Conservation (phyloP, 2,113 vertebrate species). For the Nyctibius bracteatus region DNA sequence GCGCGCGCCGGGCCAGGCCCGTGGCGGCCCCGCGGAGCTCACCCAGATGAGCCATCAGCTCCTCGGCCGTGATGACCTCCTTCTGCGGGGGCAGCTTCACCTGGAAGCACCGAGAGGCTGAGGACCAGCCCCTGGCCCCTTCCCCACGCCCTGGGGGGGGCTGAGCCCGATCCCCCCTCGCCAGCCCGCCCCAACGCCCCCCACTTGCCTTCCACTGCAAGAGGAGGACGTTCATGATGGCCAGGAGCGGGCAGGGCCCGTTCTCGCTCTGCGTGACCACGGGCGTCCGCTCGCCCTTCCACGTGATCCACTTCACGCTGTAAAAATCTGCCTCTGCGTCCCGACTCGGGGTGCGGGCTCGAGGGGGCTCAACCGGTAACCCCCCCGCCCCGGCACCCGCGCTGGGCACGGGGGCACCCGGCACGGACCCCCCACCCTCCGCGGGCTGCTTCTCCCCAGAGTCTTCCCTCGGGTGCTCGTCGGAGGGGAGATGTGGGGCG, state of each 20-base stretch:
- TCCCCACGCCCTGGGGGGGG: rapidly evolving
- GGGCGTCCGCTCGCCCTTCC: slow-evolving; percentile 89
- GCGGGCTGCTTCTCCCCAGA: rapidly evolving
- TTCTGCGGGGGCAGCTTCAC: slow-evolving; percentile 88
- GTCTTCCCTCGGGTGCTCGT: rapidly evolving
- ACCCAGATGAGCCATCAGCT: slow-evolving; percentile 93
- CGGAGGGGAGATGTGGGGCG: rapidly evolving
- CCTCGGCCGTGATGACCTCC: slow-evolving; percentile 87
- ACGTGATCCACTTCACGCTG: slow-evolving; percentile 92
- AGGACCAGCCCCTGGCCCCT: rapidly evolving
- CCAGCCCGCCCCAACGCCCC: rapidly evolving
- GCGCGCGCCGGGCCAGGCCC: too few species aligned
- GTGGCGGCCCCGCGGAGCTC: neutral
- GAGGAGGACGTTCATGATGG: slow-evolving; percentile 92
- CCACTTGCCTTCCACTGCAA: slow-evolving; percentile 88
- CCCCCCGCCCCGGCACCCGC: neutral
- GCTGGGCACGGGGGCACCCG: rapidly evolving
- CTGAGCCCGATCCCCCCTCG: rapidly evolving
- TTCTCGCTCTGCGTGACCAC: slow-evolving; percentile 89
- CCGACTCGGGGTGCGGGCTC: neutral
- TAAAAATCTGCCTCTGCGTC: slow-evolving; percentile 70
- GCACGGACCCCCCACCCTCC: rapidly evolving
- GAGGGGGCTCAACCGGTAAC: neutral
- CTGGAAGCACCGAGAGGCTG: slow-evolving; percentile 39
- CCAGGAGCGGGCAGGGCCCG: slow-evolving; percentile 91